A percentile compares a stretch with the other conserved stretches of the same genome.
Evolutionary conservation across 1,140 invertebrate genomes (phyloP).

Genomic region (Panulirus ornatus): DNA sequence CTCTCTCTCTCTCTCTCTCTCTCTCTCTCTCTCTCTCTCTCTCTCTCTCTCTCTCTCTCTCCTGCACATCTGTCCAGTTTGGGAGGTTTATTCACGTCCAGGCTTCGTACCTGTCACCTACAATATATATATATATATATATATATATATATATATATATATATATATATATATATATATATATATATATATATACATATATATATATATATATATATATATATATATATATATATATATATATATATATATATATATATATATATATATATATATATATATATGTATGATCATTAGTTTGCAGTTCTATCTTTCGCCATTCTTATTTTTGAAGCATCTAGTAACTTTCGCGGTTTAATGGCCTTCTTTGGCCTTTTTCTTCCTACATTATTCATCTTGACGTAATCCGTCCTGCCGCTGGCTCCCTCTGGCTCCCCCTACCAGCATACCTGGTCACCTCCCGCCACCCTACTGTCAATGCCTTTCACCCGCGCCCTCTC

Average conservation of each 20-base stretch:
- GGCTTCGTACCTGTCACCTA: too few relatives aligned
- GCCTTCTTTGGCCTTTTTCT: too few relatives aligned
- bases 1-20: slow-evolving; percentile 26
- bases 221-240: slow-evolving; percentile 30
- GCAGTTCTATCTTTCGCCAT: background rate
- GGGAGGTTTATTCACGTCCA: too few relatives aligned
- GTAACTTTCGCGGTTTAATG: too few relatives aligned
- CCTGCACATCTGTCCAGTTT: background rate
- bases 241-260: slow-evolving; percentile 52
- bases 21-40: slow-evolving; percentile 17
- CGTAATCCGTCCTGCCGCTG: background rate
- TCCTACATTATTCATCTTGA: too few relatives aligned
- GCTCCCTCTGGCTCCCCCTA: background rate
- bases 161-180: slow-evolving; percentile 40
- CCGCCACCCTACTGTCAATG: background rate
- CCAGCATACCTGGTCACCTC: background rate
- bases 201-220: slow-evolving; percentile 52
- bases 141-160: slow-evolving; percentile 52
- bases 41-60: background rate
- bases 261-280: slow-evolving; percentile 47
- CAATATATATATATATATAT: slow-evolving; percentile 28
- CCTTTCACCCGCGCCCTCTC: background rate
- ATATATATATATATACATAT: slow-evolving; percentile 26
- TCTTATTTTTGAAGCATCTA: background rate
- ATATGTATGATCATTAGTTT: slow-evolving; percentile 15